Conservation (phyloP, 2,797 vertebrate species). For the Buphagus erythrorhynchus region DNA sequence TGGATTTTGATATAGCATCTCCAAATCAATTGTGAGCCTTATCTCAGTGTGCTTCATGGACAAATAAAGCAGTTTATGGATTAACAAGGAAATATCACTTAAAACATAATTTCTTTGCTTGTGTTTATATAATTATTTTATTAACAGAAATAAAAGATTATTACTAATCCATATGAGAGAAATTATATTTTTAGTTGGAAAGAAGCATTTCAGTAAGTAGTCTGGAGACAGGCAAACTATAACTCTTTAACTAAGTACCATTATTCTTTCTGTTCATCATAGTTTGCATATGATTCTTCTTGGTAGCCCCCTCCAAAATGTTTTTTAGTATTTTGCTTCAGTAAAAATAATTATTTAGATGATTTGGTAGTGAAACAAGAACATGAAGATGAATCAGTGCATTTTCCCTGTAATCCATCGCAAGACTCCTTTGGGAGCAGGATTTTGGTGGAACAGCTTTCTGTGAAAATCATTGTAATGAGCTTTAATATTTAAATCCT, state of each 20-base stretch:
- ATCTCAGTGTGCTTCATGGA: rapidly evolving
- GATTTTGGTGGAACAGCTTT: not conserved
- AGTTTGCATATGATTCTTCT: not conserved
- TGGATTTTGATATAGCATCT: not conserved
- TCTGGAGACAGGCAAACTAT: not conserved
- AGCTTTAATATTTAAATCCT: slow-evolving; percentile 11
- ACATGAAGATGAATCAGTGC: not conserved
- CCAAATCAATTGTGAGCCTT: not conserved
- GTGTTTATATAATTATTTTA: not conserved
- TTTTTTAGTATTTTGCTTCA: not conserved
- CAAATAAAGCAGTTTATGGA: not conserved
- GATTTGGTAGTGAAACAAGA: not conserved
- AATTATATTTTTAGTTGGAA: not conserved
- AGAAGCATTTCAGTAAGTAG: not conserved
- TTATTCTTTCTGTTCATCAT: not conserved
- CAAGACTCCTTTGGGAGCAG: not conserved
- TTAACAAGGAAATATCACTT: not conserved
- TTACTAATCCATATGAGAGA: not conserved
- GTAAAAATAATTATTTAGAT: not conserved
- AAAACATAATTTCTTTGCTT: not conserved
- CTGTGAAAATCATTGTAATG: not conserved
- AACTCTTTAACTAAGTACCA: not conserved
- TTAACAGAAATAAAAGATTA: not conserved
- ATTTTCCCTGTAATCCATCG: not conserved
- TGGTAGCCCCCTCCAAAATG: not conserved